A percentile compares a stretch with the other conserved stretches of the same genome.
Evolutionary conservation across 2,888 invertebrate species (phyloP).

Genomic region (Hypselothyrea guttata): DNA sequence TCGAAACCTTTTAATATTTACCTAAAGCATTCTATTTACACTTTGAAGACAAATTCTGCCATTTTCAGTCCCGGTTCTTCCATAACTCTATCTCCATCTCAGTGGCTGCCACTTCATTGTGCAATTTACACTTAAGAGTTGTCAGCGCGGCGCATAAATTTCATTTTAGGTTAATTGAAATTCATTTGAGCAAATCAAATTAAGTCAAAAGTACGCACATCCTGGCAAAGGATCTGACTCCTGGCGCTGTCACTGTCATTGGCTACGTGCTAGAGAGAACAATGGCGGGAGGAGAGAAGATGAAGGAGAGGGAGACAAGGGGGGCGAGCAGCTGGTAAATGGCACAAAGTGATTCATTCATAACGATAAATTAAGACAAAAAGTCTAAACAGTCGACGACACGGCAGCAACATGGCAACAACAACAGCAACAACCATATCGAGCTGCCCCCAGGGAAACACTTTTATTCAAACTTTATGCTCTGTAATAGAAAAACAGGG

Average conservation of each 20-base stretch:
- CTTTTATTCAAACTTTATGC: slow-evolving; percentile 62
- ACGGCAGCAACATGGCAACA: slow-evolving; percentile 32
- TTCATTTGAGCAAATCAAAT: slow-evolving; percentile 76
- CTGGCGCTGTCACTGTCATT: not conserved
- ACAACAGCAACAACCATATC: slow-evolving; percentile 27
- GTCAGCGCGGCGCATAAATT: slow-evolving; percentile 56
- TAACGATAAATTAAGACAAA: slow-evolving; percentile 71
- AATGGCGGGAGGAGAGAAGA: slow-evolving; percentile 16
- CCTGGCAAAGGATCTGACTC: slow-evolving; percentile 37
- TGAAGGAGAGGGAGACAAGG: not conserved
- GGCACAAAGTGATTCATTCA: slow-evolving; percentile 71
- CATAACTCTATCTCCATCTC: no score
- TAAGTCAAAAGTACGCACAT: slow-evolving; percentile 70
- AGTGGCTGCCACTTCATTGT: slow-evolving; percentile 10
- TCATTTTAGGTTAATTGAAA: slow-evolving; percentile 72
- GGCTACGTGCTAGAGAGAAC: slow-evolving; percentile 53
- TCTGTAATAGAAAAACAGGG: no score
- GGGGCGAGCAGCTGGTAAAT: slow-evolving; percentile 31
- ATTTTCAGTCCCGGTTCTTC: no score
- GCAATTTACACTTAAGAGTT: slow-evolving; percentile 38
- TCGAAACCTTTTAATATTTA: not conserved
- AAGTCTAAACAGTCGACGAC: slow-evolving; percentile 43
- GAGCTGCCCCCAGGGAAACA: slow-evolving; percentile 56
- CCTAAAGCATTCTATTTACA: no score
- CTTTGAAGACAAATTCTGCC: no score